These are phyloP conservation scores for Anticlea derivata DNA, from an alignment of 2,888 invertebrate genomes.

Conservation along the genomic window DNA sequence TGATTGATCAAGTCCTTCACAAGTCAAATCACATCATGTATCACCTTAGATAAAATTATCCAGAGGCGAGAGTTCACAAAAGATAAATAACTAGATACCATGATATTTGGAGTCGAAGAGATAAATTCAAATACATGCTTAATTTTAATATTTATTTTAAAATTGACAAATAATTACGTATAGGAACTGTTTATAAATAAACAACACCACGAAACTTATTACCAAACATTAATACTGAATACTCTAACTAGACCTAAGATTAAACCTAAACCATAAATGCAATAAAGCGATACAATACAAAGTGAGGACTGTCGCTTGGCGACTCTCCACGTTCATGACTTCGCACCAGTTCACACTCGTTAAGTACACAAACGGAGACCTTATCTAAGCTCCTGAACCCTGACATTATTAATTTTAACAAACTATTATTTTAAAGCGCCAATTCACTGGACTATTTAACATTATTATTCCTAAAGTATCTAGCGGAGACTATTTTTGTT, in stretches of 20 bases:
- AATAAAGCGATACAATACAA: constrained; percentile 21
- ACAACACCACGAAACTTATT: constrained; percentile 15
- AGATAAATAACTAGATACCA: constrained; percentile 25
- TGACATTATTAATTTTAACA: constrained; percentile 42
- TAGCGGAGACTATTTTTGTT: constrained; percentile 23
- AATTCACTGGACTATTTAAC: constrained; percentile 22
- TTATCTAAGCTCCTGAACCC: constrained; percentile 46
- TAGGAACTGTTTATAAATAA: constrained; percentile 46
- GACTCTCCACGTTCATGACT: constrained; percentile 11
- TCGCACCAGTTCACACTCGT: constrained; percentile 30
- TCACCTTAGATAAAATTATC: constrained; percentile 24
- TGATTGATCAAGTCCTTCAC: neutral
- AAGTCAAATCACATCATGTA: constrained; percentile 16
- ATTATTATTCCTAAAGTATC: constrained; percentile 21
- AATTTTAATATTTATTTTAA: constrained; percentile 36
- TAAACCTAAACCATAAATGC: constrained; percentile 22
- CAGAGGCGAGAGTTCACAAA: constrained; percentile 30
- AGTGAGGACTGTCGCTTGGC: constrained; percentile 11
- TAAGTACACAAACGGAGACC: constrained; percentile 38
- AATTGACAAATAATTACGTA: constrained; percentile 33
- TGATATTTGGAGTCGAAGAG: constrained; percentile 14
- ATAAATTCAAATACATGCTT: constrained; percentile 36
- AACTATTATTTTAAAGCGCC: constrained; percentile 31
- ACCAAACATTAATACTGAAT: constrained; percentile 35
- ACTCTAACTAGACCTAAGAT: constrained; percentile 11